Evolutionary conservation across 2,113 vertebrate species (phyloP).

Genomic region (Zosterops pallidus): DNA sequence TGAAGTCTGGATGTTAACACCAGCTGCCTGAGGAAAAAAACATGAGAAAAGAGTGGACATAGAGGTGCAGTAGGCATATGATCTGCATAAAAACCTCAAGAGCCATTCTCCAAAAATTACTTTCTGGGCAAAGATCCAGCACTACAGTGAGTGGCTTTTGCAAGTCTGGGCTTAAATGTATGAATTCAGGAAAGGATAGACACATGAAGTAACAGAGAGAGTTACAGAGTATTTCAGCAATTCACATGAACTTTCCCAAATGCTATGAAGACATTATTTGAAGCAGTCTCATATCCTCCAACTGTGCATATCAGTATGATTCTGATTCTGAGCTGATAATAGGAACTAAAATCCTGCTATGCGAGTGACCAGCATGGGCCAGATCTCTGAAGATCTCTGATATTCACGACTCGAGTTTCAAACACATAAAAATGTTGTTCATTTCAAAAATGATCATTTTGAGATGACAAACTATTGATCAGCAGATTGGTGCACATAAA

Average conservation of each 20-base stretch:
- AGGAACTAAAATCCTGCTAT: background rate
- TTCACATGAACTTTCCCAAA: background rate
- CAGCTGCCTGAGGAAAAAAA: background rate
- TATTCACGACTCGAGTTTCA: background rate
- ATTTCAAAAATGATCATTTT: background rate
- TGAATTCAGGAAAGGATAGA: background rate
- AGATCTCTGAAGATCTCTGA: background rate
- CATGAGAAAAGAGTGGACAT: background rate
- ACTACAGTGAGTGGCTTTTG: background rate
- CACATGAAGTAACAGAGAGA: background rate
- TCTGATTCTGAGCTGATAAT: background rate
- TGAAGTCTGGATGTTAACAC: background rate
- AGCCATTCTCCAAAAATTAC: background rate
- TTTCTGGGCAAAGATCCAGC: background rate
- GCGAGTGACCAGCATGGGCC: background rate
- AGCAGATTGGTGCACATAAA: background rate
- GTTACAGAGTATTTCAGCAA: background rate
- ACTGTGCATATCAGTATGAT: background rate
- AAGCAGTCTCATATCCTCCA: background rate
- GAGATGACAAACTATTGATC: background rate
- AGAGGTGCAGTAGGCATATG: background rate
- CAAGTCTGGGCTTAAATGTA: background rate
- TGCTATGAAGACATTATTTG: background rate
- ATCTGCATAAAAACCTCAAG: background rate
- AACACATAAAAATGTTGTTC: background rate